Conservation (phyloP, 2,113 vertebrate species). For the Podocnemis expansa region DNA sequence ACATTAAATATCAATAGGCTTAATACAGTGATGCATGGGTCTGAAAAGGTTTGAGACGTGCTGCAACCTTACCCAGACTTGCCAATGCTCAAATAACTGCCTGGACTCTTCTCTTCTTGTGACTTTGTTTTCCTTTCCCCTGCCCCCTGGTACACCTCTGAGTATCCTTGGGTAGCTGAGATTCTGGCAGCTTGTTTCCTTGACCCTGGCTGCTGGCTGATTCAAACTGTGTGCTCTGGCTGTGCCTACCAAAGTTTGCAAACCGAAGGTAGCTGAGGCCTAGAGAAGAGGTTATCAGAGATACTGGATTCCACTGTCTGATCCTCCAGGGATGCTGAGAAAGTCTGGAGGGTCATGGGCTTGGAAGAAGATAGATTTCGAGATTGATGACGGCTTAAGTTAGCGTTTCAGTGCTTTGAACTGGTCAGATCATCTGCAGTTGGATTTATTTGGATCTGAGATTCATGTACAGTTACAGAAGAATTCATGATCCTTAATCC, state of each 20-base stretch:
- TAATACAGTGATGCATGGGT: fast-evolving
- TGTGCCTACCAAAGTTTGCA: too few relatives aligned
- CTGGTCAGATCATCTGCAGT: not conserved
- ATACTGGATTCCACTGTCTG: not conserved
- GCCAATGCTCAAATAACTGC: not conserved
- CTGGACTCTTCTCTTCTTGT: not conserved
- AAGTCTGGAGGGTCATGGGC: not conserved
- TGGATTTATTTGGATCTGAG: not conserved
- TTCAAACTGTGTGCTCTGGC: not conserved
- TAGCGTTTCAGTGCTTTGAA: not conserved
- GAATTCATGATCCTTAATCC: not conserved
- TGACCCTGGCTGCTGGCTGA: not conserved
- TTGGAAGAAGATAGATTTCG: not conserved
- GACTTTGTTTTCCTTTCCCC: not conserved
- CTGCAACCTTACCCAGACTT: not conserved
- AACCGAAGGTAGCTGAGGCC: not conserved
- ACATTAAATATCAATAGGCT: not conserved
- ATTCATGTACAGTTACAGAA: not conserved
- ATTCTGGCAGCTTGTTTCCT: not conserved
- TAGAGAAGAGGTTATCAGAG: not conserved
- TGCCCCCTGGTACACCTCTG: not conserved
- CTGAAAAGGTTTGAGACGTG: not conserved
- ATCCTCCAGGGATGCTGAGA: not conserved
- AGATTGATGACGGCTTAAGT: not conserved
- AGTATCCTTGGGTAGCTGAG: not conserved